A percentile compares a stretch with the other conserved stretches of the same genome.
phyloP scores from a whole-genome alignment of 2,888 invertebrate genomes.

The Cremastinae sp. region DNA sequence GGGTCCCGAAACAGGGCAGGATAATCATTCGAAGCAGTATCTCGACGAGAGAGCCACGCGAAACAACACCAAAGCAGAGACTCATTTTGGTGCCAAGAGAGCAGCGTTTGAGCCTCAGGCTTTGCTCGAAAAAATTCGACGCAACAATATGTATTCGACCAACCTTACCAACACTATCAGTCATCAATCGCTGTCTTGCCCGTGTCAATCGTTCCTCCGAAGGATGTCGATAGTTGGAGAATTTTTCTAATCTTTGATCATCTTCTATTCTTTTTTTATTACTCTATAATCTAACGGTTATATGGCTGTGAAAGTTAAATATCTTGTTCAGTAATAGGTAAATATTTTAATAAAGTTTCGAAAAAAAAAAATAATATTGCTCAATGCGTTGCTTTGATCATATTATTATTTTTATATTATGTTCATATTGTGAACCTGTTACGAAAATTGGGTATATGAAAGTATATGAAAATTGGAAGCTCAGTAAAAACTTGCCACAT shows the following conservation, averaged over 20 bases:
- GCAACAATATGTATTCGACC: slow-evolving; percentile 83
- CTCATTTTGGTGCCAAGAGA: slow-evolving; percentile 78
- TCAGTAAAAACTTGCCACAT: too few relatives aligned
- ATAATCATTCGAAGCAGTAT: slow-evolving; percentile 40
- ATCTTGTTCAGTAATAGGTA: slow-evolving; percentile 52
- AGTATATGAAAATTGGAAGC: too few relatives aligned
- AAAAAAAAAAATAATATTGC: neutral
- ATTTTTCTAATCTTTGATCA: slow-evolving; percentile 82
- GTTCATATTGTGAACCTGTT: too few relatives aligned
- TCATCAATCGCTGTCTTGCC: slow-evolving; percentile 88
- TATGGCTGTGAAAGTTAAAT: slow-evolving; percentile 57
- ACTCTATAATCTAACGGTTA: slow-evolving; percentile 11
- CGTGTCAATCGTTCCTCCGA: slow-evolving; percentile 90
- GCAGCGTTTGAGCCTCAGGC: slow-evolving; percentile 87
- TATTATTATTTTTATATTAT: too few relatives aligned
- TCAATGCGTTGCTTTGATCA: neutral
- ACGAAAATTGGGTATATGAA: too few relatives aligned
- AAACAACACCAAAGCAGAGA: slow-evolving; percentile 66
- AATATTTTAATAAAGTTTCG: slow-evolving; percentile 52
- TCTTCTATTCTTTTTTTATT: slow-evolving; percentile 13
- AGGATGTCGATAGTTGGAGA: slow-evolving; percentile 90
- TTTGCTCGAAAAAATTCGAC: slow-evolving; percentile 86
- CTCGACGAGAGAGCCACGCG: slow-evolving; percentile 57
- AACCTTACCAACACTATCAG: slow-evolving; percentile 84
- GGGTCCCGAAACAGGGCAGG: slow-evolving; percentile 15